A percentile compares a stretch with the other conserved stretches of the same genome.
Evolutionary conservation across 1,140 invertebrate genomes (phyloP).

Genomic region (Drosophila tsacasi): DNA sequence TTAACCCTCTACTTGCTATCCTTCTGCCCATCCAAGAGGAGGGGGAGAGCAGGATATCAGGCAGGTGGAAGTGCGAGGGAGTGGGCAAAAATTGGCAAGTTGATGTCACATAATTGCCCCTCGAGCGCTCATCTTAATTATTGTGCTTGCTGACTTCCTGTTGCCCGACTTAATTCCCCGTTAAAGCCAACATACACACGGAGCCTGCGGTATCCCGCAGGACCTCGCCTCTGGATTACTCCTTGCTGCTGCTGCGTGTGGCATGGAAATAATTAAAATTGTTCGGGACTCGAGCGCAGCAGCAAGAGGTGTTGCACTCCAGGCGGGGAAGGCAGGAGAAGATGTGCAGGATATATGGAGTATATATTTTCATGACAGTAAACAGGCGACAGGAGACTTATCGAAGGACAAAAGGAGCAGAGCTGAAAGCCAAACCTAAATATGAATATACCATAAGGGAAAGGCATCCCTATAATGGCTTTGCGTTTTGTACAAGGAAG

Average conservation of each 20-base stretch:
- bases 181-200: slow-evolving; percentile 41
- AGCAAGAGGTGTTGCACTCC: neutral
- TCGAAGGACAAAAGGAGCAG: neutral
- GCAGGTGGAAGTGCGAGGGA: neutral
- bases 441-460: neutral
- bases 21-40: slow-evolving; percentile 4
- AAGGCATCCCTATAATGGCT: neutral
- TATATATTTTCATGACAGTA: slow-evolving; percentile 14
- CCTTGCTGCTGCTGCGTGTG: slow-evolving; percentile 19
- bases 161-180: slow-evolving; percentile 44
- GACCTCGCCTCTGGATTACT: slow-evolving; percentile 8
- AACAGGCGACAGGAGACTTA: slow-evolving; percentile 6
- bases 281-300: slow-evolving; percentile 9
- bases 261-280: slow-evolving; percentile 46
- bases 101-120: slow-evolving; percentile 53
- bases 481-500: neutral
- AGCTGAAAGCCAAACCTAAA: neutral
- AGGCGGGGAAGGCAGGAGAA: no score
- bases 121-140: slow-evolving; percentile 49
- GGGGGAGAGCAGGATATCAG: slow-evolving; percentile 1
- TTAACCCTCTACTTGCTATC: slow-evolving; percentile 2
- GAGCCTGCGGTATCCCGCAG: slow-evolving; percentile 10
- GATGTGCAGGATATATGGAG: neutral
- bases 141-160: slow-evolving; percentile 44
- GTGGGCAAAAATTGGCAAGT: slow-evolving; percentile 39